phyloP scores from a whole-genome alignment of 2,113 vertebrate genomes.

The Anser brachyrhynchus region DNA sequence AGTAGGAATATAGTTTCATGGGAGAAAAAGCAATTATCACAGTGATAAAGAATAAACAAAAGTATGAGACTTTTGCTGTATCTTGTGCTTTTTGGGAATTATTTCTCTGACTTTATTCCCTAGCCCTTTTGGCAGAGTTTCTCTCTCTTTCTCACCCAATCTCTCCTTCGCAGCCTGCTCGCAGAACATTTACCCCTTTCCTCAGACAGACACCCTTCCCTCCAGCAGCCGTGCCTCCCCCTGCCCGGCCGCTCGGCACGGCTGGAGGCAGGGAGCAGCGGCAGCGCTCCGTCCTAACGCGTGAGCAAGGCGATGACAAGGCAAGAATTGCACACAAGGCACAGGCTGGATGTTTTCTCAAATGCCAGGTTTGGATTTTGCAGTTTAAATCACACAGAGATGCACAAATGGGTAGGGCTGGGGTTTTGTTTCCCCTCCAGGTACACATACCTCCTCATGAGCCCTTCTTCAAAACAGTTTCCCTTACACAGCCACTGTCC shows the following conservation, averaged over 20 bases:
- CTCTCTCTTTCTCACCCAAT: not conserved
- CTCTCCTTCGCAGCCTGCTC: not conserved
- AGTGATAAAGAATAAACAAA: conserved; percentile 1
- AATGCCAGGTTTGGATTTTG: not conserved
- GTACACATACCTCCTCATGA: not conserved
- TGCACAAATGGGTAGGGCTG: not conserved
- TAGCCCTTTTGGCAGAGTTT: not conserved
- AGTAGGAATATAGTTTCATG: not conserved
- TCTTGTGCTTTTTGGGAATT: not conserved
- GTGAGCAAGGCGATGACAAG: rapidly evolving
- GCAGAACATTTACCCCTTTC: not conserved
- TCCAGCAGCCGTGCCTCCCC: not conserved
- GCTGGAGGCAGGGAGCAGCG: not conserved
- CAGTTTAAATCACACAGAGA: not conserved
- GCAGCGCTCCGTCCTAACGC: rapidly evolving
- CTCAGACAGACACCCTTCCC: not conserved
- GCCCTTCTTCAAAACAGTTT: not conserved
- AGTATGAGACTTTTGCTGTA: not conserved
- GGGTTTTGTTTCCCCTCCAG: rapidly evolving
- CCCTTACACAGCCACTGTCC: not conserved
- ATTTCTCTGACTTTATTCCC: not conserved
- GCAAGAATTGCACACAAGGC: not conserved
- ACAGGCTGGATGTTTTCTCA: rapidly evolving
- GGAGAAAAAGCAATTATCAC: not conserved
- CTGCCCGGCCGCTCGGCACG: rapidly evolving